Evolutionary conservation across 2,797 vertebrate species (phyloP).

Genomic region (Caiman crocodilus): DNA sequence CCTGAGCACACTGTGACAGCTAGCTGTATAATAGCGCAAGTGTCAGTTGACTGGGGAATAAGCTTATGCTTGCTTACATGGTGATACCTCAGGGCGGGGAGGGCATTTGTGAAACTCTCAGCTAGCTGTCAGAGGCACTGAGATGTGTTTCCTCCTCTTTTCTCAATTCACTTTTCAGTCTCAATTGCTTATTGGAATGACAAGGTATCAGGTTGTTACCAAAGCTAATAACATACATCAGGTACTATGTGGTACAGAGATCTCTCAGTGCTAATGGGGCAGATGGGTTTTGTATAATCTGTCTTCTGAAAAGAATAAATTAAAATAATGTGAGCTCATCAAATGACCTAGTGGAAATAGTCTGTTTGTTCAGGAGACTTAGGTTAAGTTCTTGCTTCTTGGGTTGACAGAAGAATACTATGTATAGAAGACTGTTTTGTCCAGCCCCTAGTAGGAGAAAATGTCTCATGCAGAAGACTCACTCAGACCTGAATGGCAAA

Average conservation of each 20-base stretch:
- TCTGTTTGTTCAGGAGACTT: constrained; percentile 26
- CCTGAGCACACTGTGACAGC: constrained; percentile 26
- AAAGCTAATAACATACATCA: constrained; percentile 55
- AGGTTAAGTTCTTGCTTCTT: not conserved
- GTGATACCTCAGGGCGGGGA: not conserved
- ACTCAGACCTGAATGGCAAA: not conserved
- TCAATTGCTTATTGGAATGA: constrained; percentile 64
- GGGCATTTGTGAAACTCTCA: constrained; percentile 56
- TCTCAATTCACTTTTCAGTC: constrained; percentile 63
- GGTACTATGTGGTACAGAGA: constrained; percentile 42
- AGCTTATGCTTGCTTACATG: constrained; percentile 41
- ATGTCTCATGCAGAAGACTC: not conserved
- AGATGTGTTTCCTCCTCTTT: constrained; percentile 52
- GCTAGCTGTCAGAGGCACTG: not conserved
- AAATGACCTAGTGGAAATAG: constrained; percentile 54
- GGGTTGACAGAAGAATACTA: not conserved
- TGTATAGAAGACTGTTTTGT: not conserved
- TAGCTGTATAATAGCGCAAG: not conserved
- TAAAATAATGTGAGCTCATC: constrained; percentile 61
- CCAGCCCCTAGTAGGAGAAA: not conserved
- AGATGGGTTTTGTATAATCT: constrained; percentile 67
- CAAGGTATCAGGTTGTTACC: constrained; percentile 48
- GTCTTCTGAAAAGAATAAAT: constrained; percentile 63
- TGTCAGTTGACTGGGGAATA: constrained; percentile 12
- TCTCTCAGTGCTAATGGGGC: constrained; percentile 50